Base-by-base conservation (phyloP, 2,797 vertebrate genomes). In the Tapirus indicus region DNA sequence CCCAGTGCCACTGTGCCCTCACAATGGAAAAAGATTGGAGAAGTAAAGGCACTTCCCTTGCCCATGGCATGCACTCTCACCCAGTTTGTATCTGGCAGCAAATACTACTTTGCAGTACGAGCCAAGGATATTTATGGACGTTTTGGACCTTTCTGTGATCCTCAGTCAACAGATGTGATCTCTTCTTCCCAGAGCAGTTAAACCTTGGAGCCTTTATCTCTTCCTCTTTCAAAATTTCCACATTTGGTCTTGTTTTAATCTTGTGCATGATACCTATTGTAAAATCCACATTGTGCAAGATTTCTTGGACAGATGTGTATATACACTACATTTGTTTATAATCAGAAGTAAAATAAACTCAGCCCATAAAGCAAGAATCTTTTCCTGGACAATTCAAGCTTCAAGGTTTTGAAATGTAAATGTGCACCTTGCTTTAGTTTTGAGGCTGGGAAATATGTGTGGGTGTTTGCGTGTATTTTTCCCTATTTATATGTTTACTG, bases 11-110 rank as follows among this genome's bases (percentile, higher is more conserved):
- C 99, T 41, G 98, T 98, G 82, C 98, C 98, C 97, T 99, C 99
- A 0, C 99, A 99, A 94, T 99, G 99, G 99, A 99, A 99, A 98
- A 99, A 99, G 98, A 99, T 99, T 0, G 99, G 99, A 25, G 99
- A 99, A 96, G 99, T 99, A 87, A 99, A 99, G 96, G 99, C 99
- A 4, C 99, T 99, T 47, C 99, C 99, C 0, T 98, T 99, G 49
- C 99, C 99, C 12, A 99, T 99, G 99, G 99, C 99, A 41, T 99
- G 99, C 97, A 99, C 99, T 7, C 99, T 99, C 80, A 99, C 99
- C 1, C 99, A 99, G 98, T 99, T 99, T 83, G 99, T 99, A 93
- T 99, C 99, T 32, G 99, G 99, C 92, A 99, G 99, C 98, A 99
- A 99, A 54, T 99, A 99, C 97, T 99, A 99, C 98, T 99, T 99